Base-by-base conservation (phyloP, 2,888 invertebrate species). In the Lithophane socia region DNA sequence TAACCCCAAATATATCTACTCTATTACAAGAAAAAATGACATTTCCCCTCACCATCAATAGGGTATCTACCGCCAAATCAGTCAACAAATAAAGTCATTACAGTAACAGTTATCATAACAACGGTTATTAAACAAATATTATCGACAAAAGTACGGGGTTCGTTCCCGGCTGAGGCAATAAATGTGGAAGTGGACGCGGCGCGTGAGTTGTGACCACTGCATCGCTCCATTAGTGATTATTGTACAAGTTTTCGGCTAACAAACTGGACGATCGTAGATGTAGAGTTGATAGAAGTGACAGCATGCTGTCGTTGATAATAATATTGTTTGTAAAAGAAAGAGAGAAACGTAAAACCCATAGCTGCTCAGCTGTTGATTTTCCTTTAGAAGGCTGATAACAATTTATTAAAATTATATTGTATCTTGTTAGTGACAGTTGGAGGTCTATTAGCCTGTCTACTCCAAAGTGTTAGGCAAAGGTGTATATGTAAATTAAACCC, bases 171-270 rank as follows among this genome's bases (percentile, higher is more conserved):
- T 68, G 64, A 90, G 82, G 83, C 77, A 82, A 87, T 86, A 82
- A 81, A 83, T 60, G 84, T 77, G 68, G 80, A 70, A 81, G 80
- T 83, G 81, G 81, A 80, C 73, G 81, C 79, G 87, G 87, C 79
- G 82, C 88, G 91, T 96, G 96, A 96, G 89, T 95, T 94, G 96
- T 96, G 94, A 90, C 93, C 94, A 93, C 96, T 94, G 96, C 96
- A 96, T 93, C 94, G 95, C 94, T 94, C 96, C 96, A 96, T 96
- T 96, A 96, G 95, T 93, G 95, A 96, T 96, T 96, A 96, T 96
- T 95, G 95, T 94, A 91, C 94, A 94, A 96, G 93, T 95, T 94
- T 94, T 92, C 91, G 88, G 91, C 92, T 93, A 90, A 92, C 93
- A 91, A 92, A 92, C 94, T 93, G 93, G 93, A 93, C 93, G 80